Conservation (phyloP, 2,888 invertebrate genomes). For the Chrysopilus asiliformis region DNA sequence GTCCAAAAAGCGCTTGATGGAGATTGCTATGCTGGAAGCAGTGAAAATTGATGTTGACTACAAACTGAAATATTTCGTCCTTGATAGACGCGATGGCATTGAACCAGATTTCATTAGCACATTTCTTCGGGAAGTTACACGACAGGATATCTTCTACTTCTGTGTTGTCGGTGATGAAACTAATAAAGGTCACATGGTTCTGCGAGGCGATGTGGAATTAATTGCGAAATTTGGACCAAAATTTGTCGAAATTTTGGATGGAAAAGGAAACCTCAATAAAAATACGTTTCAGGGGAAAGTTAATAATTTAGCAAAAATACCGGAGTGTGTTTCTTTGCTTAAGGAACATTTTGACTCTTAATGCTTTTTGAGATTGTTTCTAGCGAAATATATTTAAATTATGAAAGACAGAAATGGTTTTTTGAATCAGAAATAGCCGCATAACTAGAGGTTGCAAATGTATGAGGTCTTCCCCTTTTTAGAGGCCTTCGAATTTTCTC, state of each 20-base stretch:
- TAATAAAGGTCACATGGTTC: conserved; percentile 40
- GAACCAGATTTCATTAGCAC: conserved; percentile 63
- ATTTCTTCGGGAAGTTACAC: conserved; percentile 51
- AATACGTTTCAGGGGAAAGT: conserved; percentile 67
- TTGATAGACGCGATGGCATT: conserved; percentile 55
- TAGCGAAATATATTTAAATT: no score
- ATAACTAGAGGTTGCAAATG: no score
- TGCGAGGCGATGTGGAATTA: conserved; percentile 35
- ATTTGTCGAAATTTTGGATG: conserved; percentile 52
- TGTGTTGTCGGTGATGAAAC: conserved; percentile 58
- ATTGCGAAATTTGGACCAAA: conserved; percentile 34
- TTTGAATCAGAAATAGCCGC: no score
- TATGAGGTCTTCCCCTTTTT: no score
- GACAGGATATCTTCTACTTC: conserved; percentile 45
- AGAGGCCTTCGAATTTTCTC: no score
- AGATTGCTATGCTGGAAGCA: conserved; percentile 55
- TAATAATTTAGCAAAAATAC: conserved; percentile 46
- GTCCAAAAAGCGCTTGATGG: conserved; percentile 49
- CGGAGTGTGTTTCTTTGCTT: no score
- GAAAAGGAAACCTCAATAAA: conserved; percentile 63
- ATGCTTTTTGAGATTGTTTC: no score
- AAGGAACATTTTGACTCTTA: no score
- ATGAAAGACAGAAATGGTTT: no score
- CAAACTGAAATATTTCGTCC: conserved; percentile 42
- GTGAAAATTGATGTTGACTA: conserved; percentile 42